These are phyloP conservation scores for Rhamnusium bicolor DNA, from an alignment of 2,888 invertebrate species.

Conservation along the genomic window DNA sequence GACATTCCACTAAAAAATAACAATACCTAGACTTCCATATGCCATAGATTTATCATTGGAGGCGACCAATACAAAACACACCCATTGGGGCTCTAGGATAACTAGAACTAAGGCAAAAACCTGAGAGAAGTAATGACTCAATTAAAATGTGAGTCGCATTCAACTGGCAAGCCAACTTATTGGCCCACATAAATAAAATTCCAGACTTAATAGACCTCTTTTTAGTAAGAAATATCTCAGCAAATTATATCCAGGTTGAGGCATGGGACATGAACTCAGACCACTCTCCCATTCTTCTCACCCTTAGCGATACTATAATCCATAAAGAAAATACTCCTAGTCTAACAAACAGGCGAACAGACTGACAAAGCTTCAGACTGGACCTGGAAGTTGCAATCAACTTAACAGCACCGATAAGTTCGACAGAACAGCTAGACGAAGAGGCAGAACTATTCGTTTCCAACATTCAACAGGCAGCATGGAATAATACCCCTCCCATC, in stretches of 20 bases:
- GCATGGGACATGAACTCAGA: slow-evolving; percentile 50
- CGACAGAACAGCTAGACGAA: slow-evolving; percentile 12
- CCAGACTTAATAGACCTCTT: slow-evolving; percentile 31
- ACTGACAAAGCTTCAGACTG: slow-evolving; percentile 17
- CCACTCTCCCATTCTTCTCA: slow-evolving; percentile 22
- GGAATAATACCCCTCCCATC: neutral
- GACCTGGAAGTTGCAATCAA: slow-evolving; percentile 1
- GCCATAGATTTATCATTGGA: too few relatives aligned
- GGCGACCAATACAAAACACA: slow-evolving; percentile 24
- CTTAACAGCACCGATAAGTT: slow-evolving; percentile 7
- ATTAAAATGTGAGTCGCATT: neutral
- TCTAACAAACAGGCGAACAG: slow-evolving; percentile 11
- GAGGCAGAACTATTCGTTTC: neutral
- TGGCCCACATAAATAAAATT: slow-evolving; percentile 13
- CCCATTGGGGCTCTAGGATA: slow-evolving; percentile 1
- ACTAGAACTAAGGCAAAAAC: too few relatives aligned
- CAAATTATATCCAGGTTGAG: slow-evolving; percentile 33
- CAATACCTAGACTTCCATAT: too few relatives aligned
- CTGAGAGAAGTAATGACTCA: too few relatives aligned
- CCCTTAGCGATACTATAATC: slow-evolving; percentile 6
- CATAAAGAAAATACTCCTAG: slow-evolving; percentile 13
- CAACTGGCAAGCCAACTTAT: too few relatives aligned
- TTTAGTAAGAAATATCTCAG: slow-evolving; percentile 27
- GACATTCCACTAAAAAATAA: too few relatives aligned
- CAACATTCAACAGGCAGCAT: neutral